Conservation (phyloP, 1,140 invertebrate genomes). For the Drosophila nannoptera region DNA sequence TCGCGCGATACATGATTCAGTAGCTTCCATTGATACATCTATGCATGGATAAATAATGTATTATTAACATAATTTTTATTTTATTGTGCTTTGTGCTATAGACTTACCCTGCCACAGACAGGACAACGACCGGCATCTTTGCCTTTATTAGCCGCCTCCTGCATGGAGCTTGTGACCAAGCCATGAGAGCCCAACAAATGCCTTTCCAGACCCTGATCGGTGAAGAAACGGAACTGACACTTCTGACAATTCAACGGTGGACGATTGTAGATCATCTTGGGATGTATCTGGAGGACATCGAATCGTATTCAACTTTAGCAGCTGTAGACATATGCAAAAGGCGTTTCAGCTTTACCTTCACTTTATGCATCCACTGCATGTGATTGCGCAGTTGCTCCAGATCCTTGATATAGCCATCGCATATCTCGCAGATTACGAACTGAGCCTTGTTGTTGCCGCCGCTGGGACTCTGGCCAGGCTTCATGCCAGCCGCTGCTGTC, state of each 20-base stretch:
- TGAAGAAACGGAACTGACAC: constrained; percentile 91
- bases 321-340: constrained; percentile 7
- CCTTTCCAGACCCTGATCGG: constrained; percentile 91
- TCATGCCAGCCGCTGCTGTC: constrained; percentile 80
- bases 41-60: constrained; percentile 38
- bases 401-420: constrained; percentile 96
- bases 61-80: background rate
- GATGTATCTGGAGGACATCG: constrained; percentile 84
- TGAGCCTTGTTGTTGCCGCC: constrained; percentile 84
- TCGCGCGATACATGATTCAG: constrained; percentile 93
- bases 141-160: constrained; percentile 95
- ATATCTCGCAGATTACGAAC: constrained; percentile 97
- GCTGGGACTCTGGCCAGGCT: constrained; percentile 78
- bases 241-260: constrained; percentile 97
- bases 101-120: constrained; percentile 91
- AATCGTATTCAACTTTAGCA: background rate
- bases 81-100: too few species aligned
- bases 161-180: constrained; percentile 96
- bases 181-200: constrained; percentile 96
- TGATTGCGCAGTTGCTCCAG: constrained; percentile 94
- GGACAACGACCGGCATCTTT: constrained; percentile 96
- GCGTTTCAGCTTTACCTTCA: constrained; percentile 81
- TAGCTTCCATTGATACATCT: constrained; percentile 96
- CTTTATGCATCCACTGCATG: constrained; percentile 98
- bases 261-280: constrained; percentile 96